Evolutionary conservation across 2,113 vertebrate species (phyloP).

Genomic region (Equus przewalskii): DNA sequence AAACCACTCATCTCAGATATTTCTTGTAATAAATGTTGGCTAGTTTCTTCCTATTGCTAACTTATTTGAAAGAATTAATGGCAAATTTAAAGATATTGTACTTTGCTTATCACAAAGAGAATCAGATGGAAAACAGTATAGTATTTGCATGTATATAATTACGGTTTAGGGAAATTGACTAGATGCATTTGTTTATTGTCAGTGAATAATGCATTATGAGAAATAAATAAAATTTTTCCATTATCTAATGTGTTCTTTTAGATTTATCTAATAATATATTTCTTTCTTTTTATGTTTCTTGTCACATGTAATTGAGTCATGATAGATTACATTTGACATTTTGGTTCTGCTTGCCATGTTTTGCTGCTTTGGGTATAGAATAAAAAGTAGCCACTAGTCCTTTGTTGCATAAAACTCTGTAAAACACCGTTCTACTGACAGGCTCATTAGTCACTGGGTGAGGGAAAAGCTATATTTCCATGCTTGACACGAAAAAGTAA

Average conservation of each 20-base stretch:
- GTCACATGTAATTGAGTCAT: slow-evolving; percentile 54
- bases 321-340: slow-evolving; percentile 69
- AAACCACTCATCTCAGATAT: not conserved
- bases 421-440: slow-evolving; percentile 59
- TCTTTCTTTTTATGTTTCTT: slow-evolving; percentile 34
- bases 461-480: slow-evolving; percentile 55
- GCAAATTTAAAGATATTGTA: not conserved
- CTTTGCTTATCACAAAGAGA: not conserved
- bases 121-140: not conserved
- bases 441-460: slow-evolving; percentile 61
- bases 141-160: not conserved
- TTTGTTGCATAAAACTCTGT: slow-evolving; percentile 60
- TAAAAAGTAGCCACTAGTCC: slow-evolving; percentile 66
- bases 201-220: not conserved
- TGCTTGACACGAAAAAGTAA: slow-evolving; percentile 69
- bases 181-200: not conserved
- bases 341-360: slow-evolving; percentile 53
- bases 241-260: not conserved
- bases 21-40: not conserved
- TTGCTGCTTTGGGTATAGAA: slow-evolving; percentile 58
- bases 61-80: slow-evolving; percentile 19
- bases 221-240: slow-evolving; percentile 36
- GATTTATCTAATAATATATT: slow-evolving; percentile 34
- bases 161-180: not conserved
- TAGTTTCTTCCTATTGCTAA: not conserved